These are phyloP conservation scores for Leucoraja ocellata DNA, from an alignment of 2,797 vertebrate genomes.

Conservation along the genomic window DNA sequence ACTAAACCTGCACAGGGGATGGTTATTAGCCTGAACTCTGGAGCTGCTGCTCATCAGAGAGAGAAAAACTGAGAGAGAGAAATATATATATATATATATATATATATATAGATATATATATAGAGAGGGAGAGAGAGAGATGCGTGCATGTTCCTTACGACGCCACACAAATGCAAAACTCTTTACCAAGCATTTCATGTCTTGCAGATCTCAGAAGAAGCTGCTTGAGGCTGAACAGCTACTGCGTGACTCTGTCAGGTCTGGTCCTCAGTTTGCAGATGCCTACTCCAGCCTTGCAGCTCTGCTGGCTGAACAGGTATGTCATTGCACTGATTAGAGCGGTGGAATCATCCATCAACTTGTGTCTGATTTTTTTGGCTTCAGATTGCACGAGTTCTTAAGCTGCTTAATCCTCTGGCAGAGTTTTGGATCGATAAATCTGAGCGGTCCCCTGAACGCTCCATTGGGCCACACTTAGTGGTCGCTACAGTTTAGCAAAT, in stretches of 20 bases:
- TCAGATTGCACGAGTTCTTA: background rate
- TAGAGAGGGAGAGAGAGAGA: too few species aligned
- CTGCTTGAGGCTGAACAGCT: slow-evolving; percentile 72
- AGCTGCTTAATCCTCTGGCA: background rate
- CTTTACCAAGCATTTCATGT: background rate
- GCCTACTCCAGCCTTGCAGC: slow-evolving; percentile 91
- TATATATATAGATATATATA: too few species aligned
- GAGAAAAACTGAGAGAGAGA: too few species aligned
- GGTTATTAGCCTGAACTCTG: too few species aligned
- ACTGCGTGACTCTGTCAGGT: slow-evolving; percentile 74
- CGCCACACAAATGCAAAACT: background rate
- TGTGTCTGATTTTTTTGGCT: background rate
- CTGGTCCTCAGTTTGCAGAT: slow-evolving; percentile 82
- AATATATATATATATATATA: too few species aligned
- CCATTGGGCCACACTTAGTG: too few species aligned
- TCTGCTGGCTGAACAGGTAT: slow-evolving; percentile 86
- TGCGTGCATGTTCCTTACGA: background rate
- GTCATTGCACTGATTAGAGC: background rate
- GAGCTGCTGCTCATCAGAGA: background rate
- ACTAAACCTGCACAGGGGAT: too few species aligned
- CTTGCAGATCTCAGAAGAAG: slow-evolving; percentile 71
- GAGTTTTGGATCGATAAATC: background rate
- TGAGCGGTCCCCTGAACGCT: too few species aligned
- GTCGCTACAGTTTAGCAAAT: background rate
- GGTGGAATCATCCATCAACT: background rate